Evolutionary conservation across 1,140 invertebrate genomes (phyloP).

Genomic region (Drosophila malerkotliana): DNA sequence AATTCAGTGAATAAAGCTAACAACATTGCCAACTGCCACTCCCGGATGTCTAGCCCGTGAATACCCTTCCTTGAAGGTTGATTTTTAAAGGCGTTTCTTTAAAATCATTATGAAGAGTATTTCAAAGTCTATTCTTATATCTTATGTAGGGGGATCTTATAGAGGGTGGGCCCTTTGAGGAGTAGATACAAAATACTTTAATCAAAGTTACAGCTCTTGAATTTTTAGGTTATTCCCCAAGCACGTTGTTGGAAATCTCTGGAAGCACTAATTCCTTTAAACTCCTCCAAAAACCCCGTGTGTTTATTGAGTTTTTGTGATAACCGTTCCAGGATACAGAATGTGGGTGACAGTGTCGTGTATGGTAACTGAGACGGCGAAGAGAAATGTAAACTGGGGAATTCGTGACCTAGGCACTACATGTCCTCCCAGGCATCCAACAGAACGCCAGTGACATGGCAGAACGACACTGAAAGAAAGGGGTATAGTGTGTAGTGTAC

Average conservation of each 20-base stretch:
- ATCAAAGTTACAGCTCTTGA: too few species aligned
- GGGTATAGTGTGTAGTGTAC: neutral
- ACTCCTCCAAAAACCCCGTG: slow-evolving; percentile 32
- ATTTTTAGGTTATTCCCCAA: too few species aligned
- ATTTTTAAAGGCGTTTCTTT: too few species aligned
- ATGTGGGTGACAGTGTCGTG: slow-evolving; percentile 24
- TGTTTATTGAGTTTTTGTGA: slow-evolving; percentile 36
- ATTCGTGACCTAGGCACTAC: slow-evolving; percentile 43
- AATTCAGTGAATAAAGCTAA: slow-evolving; percentile 26
- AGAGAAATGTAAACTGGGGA: slow-evolving; percentile 29
- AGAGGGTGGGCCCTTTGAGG: too few species aligned
- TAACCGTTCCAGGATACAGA: slow-evolving; percentile 26
- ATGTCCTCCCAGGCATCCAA: slow-evolving; percentile 32
- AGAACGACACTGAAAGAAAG: slow-evolving; percentile 13
- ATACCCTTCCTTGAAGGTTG: slow-evolving; percentile 1
- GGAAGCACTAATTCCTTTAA: neutral
- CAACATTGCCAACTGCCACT: slow-evolving; percentile 8
- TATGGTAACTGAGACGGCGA: slow-evolving; percentile 21
- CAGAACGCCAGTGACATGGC: slow-evolving; percentile 52
- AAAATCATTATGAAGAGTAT: too few species aligned
- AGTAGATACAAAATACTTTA: too few species aligned
- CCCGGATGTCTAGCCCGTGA: slow-evolving; percentile 3
- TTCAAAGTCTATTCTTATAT: too few species aligned
- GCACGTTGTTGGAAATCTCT: too few species aligned
- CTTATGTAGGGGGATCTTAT: too few species aligned